phyloP scores from a whole-genome alignment of 2,113 vertebrate genomes.

The Odocoileus virginianus region DNA sequence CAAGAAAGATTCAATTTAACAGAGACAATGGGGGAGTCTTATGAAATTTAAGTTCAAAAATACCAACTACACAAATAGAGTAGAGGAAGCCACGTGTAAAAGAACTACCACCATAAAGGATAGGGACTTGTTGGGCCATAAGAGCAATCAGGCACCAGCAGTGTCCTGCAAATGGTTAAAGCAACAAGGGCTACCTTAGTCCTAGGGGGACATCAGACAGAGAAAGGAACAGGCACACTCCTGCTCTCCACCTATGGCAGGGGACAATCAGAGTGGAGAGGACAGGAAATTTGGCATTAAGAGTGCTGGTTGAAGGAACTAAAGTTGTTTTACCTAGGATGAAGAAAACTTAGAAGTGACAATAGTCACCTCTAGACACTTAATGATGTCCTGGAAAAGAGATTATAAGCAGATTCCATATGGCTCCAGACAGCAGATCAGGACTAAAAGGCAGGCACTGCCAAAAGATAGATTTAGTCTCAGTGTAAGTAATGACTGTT shows the following conservation, averaged over 20 bases:
- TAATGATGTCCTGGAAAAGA: neutral
- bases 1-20: slow-evolving; percentile 61
- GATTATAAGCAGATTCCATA: neutral
- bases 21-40: slow-evolving; percentile 44
- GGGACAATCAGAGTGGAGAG: neutral
- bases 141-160: neutral
- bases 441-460: neutral
- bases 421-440: neutral
- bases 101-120: neutral
- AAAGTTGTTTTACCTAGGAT: neutral
- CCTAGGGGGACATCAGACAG: neutral
- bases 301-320: neutral
- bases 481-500: neutral
- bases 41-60: slow-evolving; percentile 47
- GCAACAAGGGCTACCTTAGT: neutral
- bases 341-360: neutral
- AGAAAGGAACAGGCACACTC: neutral
- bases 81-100: neutral
- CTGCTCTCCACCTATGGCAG: neutral
- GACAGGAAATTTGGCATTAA: neutral
- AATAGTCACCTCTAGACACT: neutral
- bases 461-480: neutral
- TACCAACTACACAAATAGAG: slow-evolving; percentile 12
- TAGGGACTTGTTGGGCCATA: neutral
- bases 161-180: neutral